Percentiles rank a stretch among this genome's conserved stretches.
phyloP scores from a whole-genome alignment of 2,113 vertebrate species.

The Capreolus pygargus region DNA sequence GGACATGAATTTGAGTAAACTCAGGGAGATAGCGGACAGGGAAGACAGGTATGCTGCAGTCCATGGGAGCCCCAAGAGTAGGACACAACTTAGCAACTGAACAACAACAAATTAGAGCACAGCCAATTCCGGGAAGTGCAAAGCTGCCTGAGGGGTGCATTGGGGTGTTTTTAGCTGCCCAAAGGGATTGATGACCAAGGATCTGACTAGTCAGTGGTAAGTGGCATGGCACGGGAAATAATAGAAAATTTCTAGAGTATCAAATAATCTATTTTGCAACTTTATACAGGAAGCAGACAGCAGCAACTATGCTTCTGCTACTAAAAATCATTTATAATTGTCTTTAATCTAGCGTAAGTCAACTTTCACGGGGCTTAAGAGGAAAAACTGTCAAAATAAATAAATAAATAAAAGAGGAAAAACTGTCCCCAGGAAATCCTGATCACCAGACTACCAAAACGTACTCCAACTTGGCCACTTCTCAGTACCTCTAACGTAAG shows the following conservation, averaged over 20 bases:
- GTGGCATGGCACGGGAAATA: background rate
- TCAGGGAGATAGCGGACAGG: background rate
- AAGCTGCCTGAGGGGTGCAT: background rate
- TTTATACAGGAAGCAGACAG: background rate
- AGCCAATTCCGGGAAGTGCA: background rate
- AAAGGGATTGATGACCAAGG: background rate
- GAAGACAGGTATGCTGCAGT: background rate
- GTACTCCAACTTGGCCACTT: background rate
- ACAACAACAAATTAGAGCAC: background rate
- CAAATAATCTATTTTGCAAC: background rate
- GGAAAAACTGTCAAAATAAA: background rate
- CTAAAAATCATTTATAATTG: constrained; percentile 21
- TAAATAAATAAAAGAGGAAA: background rate
- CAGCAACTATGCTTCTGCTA: background rate
- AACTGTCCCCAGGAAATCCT: constrained; percentile 1
- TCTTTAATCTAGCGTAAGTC: background rate
- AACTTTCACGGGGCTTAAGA: background rate
- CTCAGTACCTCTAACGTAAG: background rate
- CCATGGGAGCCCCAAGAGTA: background rate
- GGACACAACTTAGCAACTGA: background rate
- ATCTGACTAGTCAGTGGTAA: background rate
- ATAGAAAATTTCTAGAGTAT: background rate
- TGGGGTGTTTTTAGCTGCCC: background rate
- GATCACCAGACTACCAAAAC: background rate
- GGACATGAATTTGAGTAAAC: background rate